phyloP scores from a whole-genome alignment of 1,140 invertebrate species.

The Samia ricini region DNA sequence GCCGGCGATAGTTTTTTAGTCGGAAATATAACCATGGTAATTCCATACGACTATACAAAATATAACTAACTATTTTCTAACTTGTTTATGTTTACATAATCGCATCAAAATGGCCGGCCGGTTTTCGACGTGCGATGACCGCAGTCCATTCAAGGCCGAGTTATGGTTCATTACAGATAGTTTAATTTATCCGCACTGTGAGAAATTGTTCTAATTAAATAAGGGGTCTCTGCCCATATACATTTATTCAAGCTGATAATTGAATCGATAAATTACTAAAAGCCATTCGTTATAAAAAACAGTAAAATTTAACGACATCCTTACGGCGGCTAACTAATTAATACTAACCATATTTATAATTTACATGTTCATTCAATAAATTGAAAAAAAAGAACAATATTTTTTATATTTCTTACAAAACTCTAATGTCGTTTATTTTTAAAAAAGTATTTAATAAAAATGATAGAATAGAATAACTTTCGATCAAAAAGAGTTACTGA shows the following conservation, averaged over 20 bases:
- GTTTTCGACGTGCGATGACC: conserved; percentile 57
- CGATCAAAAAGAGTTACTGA: too few species aligned
- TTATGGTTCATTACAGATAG: conserved; percentile 28
- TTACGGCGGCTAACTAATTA: too few species aligned
- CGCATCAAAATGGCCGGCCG: conserved; percentile 25
- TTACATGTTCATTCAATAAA: too few species aligned
- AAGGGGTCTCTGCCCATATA: background rate
- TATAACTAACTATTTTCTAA: conserved; percentile 17
- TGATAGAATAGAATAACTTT: too few species aligned
- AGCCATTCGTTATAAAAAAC: background rate
- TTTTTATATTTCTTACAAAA: too few species aligned
- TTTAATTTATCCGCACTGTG: background rate
- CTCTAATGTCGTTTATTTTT: too few species aligned
- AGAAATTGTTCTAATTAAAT: background rate
- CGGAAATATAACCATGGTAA: background rate
- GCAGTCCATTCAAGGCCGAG: conserved; percentile 41
- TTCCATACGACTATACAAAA: background rate
- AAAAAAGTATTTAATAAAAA: too few species aligned
- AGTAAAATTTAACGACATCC: background rate
- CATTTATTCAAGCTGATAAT: conserved; percentile 2
- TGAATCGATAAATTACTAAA: too few species aligned
- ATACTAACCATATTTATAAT: too few species aligned
- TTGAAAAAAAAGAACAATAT: too few species aligned
- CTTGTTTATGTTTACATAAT: conserved; percentile 34
- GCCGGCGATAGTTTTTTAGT: too few species aligned